These are phyloP conservation scores for Poliocrania exsul DNA, from an alignment of 2,797 vertebrate species.

Conservation along the genomic window DNA sequence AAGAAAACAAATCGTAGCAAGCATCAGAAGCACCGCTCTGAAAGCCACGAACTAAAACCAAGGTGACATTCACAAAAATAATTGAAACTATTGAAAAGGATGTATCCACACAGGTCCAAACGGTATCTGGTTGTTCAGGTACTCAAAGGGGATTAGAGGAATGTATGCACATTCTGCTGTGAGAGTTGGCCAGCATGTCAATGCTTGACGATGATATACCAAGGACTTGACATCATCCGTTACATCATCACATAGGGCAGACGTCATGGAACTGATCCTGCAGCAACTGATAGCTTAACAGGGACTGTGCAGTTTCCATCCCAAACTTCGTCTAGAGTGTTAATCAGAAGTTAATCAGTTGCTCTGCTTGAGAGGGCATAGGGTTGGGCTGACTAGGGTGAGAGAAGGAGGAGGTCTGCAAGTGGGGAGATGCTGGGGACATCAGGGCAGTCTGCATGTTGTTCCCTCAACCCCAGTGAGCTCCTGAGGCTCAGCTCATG, in stretches of 20 bases:
- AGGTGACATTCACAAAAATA: neutral
- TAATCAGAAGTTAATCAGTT: neutral
- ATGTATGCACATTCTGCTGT: neutral
- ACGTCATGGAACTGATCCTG: neutral
- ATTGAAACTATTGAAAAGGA: neutral
- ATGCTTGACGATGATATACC: neutral
- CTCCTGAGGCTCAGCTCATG: neutral
- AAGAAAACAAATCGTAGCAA: accelerated
- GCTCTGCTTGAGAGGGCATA: neutral
- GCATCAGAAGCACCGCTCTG: accelerated
- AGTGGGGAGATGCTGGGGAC: neutral
- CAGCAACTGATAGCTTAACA: neutral
- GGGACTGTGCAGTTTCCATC: neutral
- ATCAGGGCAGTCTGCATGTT: accelerated
- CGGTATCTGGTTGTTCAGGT: neutral
- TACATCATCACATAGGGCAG: neutral
- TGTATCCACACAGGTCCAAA: neutral
- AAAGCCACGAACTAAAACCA: accelerated
- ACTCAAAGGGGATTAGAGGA: neutral
- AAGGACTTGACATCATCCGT: neutral
- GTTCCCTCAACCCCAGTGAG: neutral
- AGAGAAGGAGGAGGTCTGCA: neutral
- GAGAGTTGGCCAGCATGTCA: neutral
- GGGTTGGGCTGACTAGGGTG: neutral
- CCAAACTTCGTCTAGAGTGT: neutral